Conservation (phyloP, 2,113 vertebrate species). For the Hydropotes inermis region DNA sequence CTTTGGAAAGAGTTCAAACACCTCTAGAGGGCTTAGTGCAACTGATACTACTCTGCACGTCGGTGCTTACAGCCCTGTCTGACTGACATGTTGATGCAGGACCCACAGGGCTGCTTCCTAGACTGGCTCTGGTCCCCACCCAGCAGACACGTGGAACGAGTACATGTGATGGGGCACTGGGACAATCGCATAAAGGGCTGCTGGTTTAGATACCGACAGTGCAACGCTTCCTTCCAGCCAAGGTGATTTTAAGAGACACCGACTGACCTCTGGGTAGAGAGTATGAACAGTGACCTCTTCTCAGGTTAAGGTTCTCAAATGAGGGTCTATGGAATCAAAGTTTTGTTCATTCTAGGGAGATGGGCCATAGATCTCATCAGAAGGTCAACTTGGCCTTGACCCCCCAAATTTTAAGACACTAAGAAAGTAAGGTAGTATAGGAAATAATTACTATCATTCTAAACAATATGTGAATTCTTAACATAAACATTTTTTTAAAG, state of each 20-base stretch:
- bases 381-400: not conserved
- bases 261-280: not conserved
- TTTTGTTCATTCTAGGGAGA: not conserved
- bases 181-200: not conserved
- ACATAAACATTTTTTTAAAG: not conserved
- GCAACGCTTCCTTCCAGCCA: not conserved
- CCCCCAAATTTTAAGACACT: not conserved
- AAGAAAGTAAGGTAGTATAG: not conserved
- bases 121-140: not conserved
- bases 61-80: too few species aligned
- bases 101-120: not conserved
- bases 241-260: not conserved
- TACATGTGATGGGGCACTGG: not conserved
- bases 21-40: not conserved
- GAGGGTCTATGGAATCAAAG: not conserved
- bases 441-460: not conserved
- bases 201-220: not conserved
- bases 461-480: not conserved
- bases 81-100: not conserved
- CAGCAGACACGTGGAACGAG: not conserved
- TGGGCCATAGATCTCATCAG: not conserved
- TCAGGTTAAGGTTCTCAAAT: not conserved
- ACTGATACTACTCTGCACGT: too few species aligned
- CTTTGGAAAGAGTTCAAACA: not conserved
- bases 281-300: not conserved